phyloP scores from a whole-genome alignment of 2,888 invertebrate species.

The Megaustenia siamemsis region DNA sequence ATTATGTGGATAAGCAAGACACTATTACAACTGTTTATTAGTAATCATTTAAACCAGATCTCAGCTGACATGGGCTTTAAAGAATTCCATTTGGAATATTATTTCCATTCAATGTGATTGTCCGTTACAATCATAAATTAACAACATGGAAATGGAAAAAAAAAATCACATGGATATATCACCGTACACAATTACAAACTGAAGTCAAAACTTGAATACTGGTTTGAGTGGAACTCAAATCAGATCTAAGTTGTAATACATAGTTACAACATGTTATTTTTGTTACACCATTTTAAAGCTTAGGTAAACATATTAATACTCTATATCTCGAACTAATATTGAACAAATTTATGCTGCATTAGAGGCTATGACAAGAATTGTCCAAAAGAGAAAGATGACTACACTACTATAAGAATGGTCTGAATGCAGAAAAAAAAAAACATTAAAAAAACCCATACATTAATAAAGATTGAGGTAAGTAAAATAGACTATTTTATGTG shows the following conservation, averaged over 20 bases:
- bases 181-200: conserved; percentile 17
- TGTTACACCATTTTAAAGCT: background rate
- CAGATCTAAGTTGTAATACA: background rate
- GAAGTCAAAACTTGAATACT: background rate
- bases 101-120: conserved; percentile 11
- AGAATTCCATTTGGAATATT: background rate
- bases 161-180: background rate
- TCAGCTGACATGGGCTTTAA: background rate
- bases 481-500: no score
- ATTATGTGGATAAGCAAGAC: conserved; percentile 6
- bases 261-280: background rate
- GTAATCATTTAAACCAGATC: background rate
- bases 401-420: no score
- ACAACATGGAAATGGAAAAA: background rate
- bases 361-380: no score
- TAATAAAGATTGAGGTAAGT: no score
- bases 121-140: background rate
- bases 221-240: background rate
- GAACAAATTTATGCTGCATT: no score
- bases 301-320: background rate
- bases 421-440: no score
- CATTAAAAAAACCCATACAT: no score
- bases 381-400: no score
- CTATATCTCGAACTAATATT: background rate
- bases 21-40: conserved; percentile 29